Percentiles rank a stretch among this genome's conserved stretches.
These are phyloP conservation scores for Natator depressus DNA, from an alignment of 2,113 vertebrate genomes.

Conservation along the genomic window DNA sequence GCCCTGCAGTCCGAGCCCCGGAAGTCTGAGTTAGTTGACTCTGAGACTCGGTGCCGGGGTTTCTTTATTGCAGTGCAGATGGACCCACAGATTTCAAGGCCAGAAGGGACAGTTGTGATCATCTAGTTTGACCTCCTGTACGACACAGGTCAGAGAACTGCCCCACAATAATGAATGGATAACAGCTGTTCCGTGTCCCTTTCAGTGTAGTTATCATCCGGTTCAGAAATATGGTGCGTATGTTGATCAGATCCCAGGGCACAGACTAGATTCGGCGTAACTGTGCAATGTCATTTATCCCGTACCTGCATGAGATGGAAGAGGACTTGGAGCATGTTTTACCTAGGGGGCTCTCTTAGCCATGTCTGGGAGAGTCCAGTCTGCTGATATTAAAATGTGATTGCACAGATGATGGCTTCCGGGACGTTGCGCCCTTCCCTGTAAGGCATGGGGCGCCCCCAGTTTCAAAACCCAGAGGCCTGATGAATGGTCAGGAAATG, in stretches of 20 bases:
- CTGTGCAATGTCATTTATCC: neutral
- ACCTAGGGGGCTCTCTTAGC: neutral
- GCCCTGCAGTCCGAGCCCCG: too few species aligned
- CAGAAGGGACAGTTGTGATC: neutral
- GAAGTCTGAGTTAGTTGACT: neutral
- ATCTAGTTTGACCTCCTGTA: neutral
- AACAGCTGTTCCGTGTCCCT: neutral
- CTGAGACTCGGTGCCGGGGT: neutral
- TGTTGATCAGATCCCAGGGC: neutral
- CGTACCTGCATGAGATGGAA: neutral
- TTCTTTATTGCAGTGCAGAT: neutral
- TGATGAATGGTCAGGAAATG: neutral
- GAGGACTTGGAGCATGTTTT: neutral
- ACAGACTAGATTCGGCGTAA: neutral
- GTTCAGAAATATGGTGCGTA: neutral
- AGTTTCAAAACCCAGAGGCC: neutral
- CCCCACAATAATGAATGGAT: neutral
- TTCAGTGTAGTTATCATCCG: neutral
- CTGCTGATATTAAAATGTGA: neutral
- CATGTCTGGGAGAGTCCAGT: neutral
- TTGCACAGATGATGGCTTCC: neutral
- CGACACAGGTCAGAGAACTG: neutral
- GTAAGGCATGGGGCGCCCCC: neutral
- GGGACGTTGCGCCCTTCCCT: neutral
- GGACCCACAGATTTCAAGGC: neutral